Base-by-base conservation (phyloP, 2,797 vertebrate genomes). In the Eulemur coronatus region DNA sequence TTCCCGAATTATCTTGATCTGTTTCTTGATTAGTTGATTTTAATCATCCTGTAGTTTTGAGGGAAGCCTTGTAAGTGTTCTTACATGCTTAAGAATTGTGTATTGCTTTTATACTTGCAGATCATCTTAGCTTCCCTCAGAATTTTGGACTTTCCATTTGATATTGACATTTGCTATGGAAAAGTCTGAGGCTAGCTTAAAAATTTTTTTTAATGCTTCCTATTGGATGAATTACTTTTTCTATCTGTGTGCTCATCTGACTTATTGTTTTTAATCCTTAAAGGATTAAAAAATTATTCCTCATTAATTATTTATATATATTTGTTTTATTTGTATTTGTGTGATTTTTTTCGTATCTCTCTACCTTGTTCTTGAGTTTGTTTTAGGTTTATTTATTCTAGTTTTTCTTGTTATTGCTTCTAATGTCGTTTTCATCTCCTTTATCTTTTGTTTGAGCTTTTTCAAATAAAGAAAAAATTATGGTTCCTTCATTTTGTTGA, bases 51-150 rank as follows among this genome's bases (percentile, higher is more conserved):
- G 63, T 79, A 41, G 17, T 87, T 86, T 79, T 91, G 30, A 91
- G 73, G 65, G 63, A 85, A 80, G 43, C 18, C 17, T 55, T 86
- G 2, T 55, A 78, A 78, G 24, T 65, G 24, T 86, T 86, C 48
- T 48, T 81, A 57, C 11, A 50, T 89, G 75, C 26, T 75, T 81
- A 59, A 75, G 14, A 73, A 79, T 67, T 80, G 33, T 67, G 72
- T 75, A 87, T 95, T 86, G 75, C 75, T 91, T 48, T 95, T 81
- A n/a, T 41, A 75, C 38, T 28, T 95, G 67, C 80, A 91, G 65
- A 35, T 67, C 30, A 75, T 65, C 20, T 67, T 67, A 73, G 26
- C 57, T 67, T 81, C 67, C n/a, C 15, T 67, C 69, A 82, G 57
- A 95, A 81, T 22, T 80, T 55, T 81, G 38, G 38, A 28, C 28